phyloP scores from a whole-genome alignment of 1,140 invertebrate species.

The Heliconius eleuchia region DNA sequence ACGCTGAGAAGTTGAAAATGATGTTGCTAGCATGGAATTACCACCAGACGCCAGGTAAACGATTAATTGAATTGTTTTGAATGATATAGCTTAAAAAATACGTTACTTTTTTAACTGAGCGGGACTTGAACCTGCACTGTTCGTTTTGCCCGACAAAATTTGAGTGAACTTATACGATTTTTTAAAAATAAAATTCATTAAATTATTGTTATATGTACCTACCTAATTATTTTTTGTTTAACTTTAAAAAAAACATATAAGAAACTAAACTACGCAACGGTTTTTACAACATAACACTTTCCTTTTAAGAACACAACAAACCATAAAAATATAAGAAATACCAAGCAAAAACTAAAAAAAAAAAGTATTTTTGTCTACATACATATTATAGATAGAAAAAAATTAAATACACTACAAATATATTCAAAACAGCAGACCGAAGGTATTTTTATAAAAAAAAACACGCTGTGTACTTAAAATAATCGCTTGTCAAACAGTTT shows the following conservation, averaged over 20 bases:
- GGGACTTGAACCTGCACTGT: too few species aligned
- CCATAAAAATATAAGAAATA: too few species aligned
- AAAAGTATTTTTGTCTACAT: not conserved
- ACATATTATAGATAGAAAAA: not conserved
- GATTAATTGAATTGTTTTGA: constrained; percentile 3
- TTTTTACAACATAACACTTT: too few species aligned
- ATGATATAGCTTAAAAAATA: not conserved
- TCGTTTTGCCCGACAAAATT: too few species aligned
- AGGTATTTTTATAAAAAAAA: not conserved
- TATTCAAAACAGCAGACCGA: not conserved
- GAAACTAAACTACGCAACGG: too few species aligned
- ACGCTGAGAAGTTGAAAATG: constrained; percentile 91
- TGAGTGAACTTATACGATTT: too few species aligned
- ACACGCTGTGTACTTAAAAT: not conserved
- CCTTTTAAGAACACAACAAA: too few species aligned
- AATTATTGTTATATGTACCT: too few species aligned
- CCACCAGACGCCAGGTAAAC: constrained; percentile 86
- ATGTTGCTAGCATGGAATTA: constrained; percentile 93
- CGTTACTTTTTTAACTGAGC: not conserved
- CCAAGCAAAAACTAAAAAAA: too few species aligned
- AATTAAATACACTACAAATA: not conserved
- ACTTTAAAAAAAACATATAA: too few species aligned
- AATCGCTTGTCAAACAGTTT: constrained; percentile 1
- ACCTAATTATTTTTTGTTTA: too few species aligned
- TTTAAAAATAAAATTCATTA: too few species aligned